Percentiles rank a stretch among this genome's conserved stretches.
These are phyloP conservation scores for Corythoichthys haematopterus DNA, from an alignment of 2,113 vertebrate species.

Conservation along the genomic window DNA sequence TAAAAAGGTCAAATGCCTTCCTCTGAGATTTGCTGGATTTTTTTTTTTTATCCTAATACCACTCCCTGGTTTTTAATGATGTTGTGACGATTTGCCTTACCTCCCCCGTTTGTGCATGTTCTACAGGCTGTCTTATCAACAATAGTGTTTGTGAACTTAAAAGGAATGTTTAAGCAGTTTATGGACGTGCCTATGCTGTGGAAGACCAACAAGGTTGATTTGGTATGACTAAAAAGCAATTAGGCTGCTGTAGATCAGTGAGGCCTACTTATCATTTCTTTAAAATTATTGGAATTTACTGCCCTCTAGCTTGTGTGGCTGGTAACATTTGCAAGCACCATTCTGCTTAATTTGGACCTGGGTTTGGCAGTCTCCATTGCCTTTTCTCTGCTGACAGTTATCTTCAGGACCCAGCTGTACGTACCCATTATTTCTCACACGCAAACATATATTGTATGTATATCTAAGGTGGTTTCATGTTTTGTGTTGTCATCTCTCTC, in stretches of 20 bases:
- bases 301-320: slow-evolving; percentile 81
- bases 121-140: slow-evolving; percentile 83
- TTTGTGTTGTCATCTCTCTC: slow-evolving; percentile 8
- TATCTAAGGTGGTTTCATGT: neutral
- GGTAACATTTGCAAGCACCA: slow-evolving; percentile 80
- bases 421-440: slow-evolving; percentile 17
- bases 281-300: slow-evolving; percentile 20
- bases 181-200: slow-evolving; percentile 76
- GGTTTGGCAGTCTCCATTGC: slow-evolving; percentile 79
- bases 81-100: neutral
- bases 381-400: slow-evolving; percentile 84
- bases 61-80: neutral
- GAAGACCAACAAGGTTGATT: slow-evolving; percentile 78
- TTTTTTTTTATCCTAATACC: neutral
- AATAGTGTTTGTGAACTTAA: slow-evolving; percentile 85
- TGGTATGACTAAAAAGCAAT: slow-evolving; percentile 68
- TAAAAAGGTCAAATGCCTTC: neutral
- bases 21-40: slow-evolving; percentile 1
- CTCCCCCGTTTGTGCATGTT: slow-evolving; percentile 12
- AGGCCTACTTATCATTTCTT: neutral
- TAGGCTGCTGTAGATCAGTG: neutral
- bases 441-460: neutral
- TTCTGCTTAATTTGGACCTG: slow-evolving; percentile 83
- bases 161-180: slow-evolving; percentile 88
- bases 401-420: slow-evolving; percentile 91